phyloP scores from a whole-genome alignment of 2,797 vertebrate genomes.

The Pelobates cultripes region DNA sequence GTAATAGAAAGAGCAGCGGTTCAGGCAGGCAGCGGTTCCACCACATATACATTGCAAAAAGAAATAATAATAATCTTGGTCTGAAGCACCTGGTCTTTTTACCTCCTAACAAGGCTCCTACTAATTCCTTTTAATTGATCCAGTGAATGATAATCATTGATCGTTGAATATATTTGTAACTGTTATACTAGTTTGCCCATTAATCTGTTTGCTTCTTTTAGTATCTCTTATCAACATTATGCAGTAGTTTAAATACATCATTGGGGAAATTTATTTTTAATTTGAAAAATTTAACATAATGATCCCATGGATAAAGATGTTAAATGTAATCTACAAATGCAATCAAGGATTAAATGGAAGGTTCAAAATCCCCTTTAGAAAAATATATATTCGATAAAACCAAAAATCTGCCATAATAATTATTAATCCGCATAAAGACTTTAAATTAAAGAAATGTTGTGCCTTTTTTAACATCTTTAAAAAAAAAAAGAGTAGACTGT shows the following conservation, averaged over 20 bases:
- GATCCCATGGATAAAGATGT: slow-evolving; percentile 30
- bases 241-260: slow-evolving; percentile 39
- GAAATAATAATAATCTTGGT: too few species aligned
- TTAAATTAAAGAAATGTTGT: background rate
- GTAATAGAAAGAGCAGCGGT: too few species aligned
- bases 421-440: slow-evolving; percentile 19
- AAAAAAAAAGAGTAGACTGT: background rate
- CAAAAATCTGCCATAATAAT: slow-evolving; percentile 9
- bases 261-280: slow-evolving; percentile 42
- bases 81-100: too few species aligned
- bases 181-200: slow-evolving; percentile 12
- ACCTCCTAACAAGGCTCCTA: background rate
- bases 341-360: slow-evolving; percentile 36
- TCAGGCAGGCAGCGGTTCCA: too few species aligned
- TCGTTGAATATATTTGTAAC: too few species aligned
- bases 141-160: background rate
- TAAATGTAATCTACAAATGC: slow-evolving; percentile 19
- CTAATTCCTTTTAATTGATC: background rate
- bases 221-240: slow-evolving; percentile 36
- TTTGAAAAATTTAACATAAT: slow-evolving; percentile 28
- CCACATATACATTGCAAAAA: too few species aligned
- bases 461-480: background rate
- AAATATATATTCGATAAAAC: slow-evolving; percentile 12
- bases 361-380: slow-evolving; percentile 13
- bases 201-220: slow-evolving; percentile 36